Evolutionary conservation across 2,113 vertebrate genomes (phyloP).

Genomic region (Gymnarchus niloticus): DNA sequence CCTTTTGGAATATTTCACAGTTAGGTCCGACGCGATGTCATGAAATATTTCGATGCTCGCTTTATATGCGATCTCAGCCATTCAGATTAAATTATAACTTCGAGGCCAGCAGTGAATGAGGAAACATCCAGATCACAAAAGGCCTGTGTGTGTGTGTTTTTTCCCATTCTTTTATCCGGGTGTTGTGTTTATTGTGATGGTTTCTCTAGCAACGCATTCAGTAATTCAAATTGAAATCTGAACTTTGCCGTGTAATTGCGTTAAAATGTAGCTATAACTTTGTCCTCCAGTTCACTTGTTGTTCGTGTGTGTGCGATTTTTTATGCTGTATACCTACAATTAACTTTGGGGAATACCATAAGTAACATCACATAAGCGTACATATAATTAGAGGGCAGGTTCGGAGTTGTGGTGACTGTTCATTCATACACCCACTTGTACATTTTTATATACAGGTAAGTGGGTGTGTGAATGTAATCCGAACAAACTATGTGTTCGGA

Average conservation of each 20-base stretch:
- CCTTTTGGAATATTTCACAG: not conserved
- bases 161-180: not conserved
- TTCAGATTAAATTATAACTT: not conserved
- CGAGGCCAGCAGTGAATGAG: not conserved
- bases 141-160: not conserved
- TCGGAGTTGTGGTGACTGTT: not conserved
- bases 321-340: not conserved
- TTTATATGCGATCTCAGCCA: not conserved
- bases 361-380: not conserved
- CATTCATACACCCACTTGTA: no score
- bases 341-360: not conserved
- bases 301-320: not conserved
- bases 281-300: not conserved
- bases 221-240: not conserved
- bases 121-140: not conserved
- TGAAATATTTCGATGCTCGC: not conserved
- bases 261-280: not conserved
- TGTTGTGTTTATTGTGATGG: not conserved
- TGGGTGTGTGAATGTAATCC: no score
- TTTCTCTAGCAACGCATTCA: slow-evolving; percentile 4
- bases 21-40: not conserved
- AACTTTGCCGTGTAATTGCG: not conserved
- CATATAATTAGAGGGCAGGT: not conserved
- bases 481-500: no score
- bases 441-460: no score